phyloP scores from a whole-genome alignment of 2,797 vertebrate genomes.

The Rhyacichthys aspro region DNA sequence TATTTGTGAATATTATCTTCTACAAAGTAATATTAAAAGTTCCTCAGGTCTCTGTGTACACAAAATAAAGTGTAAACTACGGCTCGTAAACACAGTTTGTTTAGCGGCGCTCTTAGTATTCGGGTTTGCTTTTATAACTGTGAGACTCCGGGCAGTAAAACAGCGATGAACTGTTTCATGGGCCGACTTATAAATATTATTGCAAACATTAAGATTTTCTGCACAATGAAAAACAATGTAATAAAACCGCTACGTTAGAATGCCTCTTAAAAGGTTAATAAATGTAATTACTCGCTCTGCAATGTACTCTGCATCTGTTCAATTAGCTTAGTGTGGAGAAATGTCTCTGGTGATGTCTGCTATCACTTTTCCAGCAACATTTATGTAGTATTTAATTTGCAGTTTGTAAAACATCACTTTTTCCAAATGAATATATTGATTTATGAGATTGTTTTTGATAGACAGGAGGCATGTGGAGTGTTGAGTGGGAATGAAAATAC shows the following conservation, averaged over 20 bases:
- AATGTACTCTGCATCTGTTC: background rate
- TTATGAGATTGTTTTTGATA: no score
- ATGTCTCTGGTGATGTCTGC: background rate
- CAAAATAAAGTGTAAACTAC: slow-evolving; percentile 24
- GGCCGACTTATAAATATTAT: slow-evolving; percentile 47
- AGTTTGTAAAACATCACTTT: no score
- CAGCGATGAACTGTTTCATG: slow-evolving; percentile 47
- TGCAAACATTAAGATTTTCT: slow-evolving; percentile 34
- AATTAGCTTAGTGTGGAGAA: background rate
- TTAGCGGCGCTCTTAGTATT: slow-evolving; percentile 35
- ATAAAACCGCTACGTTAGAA: background rate
- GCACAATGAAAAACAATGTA: slow-evolving; percentile 1
- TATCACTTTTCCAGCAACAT: background rate
- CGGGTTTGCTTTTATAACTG: slow-evolving; percentile 34
- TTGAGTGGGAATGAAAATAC: no score
- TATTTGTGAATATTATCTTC: slow-evolving; percentile 29
- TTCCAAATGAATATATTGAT: no score
- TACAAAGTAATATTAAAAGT: slow-evolving; percentile 35
- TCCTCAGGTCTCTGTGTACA: slow-evolving; percentile 24
- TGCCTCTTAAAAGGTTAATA: slow-evolving; percentile 5
- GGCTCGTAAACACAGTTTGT: slow-evolving; percentile 44
- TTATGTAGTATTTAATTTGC: background rate
- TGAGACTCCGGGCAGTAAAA: slow-evolving; percentile 41
- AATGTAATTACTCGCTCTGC: slow-evolving; percentile 1
- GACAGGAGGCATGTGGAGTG: no score